Percentiles rank a stretch among this genome's conserved stretches.
Conservation (phyloP, 2,888 invertebrate genomes). For the Drosophila mettleri region DNA sequence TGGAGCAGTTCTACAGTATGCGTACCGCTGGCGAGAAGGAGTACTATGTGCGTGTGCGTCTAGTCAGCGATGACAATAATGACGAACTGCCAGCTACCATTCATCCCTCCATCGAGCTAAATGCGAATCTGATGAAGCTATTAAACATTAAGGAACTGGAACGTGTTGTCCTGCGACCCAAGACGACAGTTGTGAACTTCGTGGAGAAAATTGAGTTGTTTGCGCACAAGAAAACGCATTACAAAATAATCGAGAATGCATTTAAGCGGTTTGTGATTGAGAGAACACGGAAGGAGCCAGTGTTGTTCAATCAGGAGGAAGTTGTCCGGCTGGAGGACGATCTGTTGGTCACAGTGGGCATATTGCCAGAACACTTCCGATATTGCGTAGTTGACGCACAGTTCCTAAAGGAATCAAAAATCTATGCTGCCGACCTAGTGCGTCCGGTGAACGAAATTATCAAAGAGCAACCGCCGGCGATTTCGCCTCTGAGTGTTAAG, state of each 20-base stretch:
- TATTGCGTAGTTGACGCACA: constrained; percentile 85
- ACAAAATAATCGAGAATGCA: constrained; percentile 84
- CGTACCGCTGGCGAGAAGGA: constrained; percentile 78
- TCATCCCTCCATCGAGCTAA: constrained; percentile 83
- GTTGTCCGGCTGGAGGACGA: constrained; percentile 83
- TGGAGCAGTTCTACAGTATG: constrained; percentile 81
- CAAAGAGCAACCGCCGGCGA: constrained; percentile 69
- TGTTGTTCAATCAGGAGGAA: constrained; percentile 84
- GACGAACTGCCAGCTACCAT: constrained; percentile 79
- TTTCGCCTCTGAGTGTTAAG: constrained; percentile 78
- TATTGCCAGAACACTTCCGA: constrained; percentile 84
- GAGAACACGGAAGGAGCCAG: constrained; percentile 77
- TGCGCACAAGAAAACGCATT: constrained; percentile 83
- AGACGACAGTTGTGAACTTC: constrained; percentile 83
- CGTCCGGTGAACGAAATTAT: constrained; percentile 86
- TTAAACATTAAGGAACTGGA: constrained; percentile 83
- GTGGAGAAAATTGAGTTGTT: constrained; percentile 84
- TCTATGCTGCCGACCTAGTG: constrained; percentile 84
- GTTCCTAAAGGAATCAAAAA: constrained; percentile 84
- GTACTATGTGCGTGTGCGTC: constrained; percentile 81
- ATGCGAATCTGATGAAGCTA: constrained; percentile 83
- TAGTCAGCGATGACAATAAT: constrained; percentile 69
- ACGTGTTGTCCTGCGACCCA: constrained; percentile 81
- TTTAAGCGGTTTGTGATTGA: constrained; percentile 84
- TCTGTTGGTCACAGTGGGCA: constrained; percentile 81